Conservation (phyloP, 2,113 vertebrate species). For the Notechis scutatus region DNA sequence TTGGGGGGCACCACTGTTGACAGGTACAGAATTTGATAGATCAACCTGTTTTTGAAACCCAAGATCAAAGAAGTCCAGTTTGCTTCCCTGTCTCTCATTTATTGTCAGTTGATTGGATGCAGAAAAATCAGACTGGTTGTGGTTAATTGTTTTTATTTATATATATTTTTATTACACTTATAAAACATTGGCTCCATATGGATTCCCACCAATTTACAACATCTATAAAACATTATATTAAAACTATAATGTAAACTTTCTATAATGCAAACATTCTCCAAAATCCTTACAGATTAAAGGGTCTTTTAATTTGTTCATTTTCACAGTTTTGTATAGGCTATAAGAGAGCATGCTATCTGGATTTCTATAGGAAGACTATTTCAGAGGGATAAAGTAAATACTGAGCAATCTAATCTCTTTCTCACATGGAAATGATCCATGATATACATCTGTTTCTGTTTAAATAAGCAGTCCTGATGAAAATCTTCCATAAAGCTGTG, state of each 20-base stretch:
- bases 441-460: not conserved
- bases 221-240: not conserved
- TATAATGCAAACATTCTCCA: not conserved
- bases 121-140: not conserved
- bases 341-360: not conserved
- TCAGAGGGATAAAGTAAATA: not conserved
- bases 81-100: not conserved
- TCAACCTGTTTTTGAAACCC: not conserved
- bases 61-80: not conserved
- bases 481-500: no score
- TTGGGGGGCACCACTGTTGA: no score
- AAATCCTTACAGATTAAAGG: no score
- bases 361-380: not conserved
- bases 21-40: not conserved
- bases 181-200: not conserved
- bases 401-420: not conserved
- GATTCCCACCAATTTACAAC: not conserved
- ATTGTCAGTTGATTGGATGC: not conserved
- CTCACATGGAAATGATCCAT: not conserved
- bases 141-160: not conserved
- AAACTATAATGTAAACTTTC: not conserved
- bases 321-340: not conserved
- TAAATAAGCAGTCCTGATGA: no score
- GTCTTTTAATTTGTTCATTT: no score
- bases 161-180: not conserved